Base-by-base conservation (phyloP, 2,113 vertebrate species). In the Pelvicachromis taeniatus region DNA sequence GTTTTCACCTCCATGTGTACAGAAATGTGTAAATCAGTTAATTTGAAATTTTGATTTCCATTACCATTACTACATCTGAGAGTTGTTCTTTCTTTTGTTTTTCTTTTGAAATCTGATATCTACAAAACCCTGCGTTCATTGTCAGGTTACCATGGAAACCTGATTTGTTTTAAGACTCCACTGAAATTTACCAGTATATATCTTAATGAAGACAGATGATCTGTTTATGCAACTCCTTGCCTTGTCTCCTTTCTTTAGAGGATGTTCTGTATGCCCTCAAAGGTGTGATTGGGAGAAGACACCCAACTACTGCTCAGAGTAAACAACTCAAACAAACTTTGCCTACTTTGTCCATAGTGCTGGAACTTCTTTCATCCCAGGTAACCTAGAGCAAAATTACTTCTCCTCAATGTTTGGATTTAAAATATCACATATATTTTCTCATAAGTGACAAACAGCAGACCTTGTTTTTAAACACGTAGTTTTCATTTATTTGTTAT, bases 341-440 rank as follows among this genome's bases (percentile, higher is more conserved):
- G 59, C 94, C 91, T 14, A 86, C 87, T n/a, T 9, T 93, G 50
- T 86, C 83, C 48, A 75, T 91, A 6, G 84, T 95, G 55, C 83
- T 93, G 56, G 91, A 92, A n/a, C 91, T 94, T 84, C 55, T 94
- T 54, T 92, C 91, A 80, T 94, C 92, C 75, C 92, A 93, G 93
- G 92, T 94, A 88, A 58, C 19, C 7, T 53, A 5, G 58, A 59
- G 17, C 16, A 42, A 52, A 61, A 35, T 17, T 3, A 63, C 17
- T 31, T 50, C 65, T 83, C 21, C 42, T 55, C 5, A n/a, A 21
- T 59, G 29, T 56, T 78, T 54, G 12, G 31, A 23, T 77, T 55
- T 73, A 63, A 53, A 77, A 12, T 40, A 21, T 17, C 2, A 13
- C 14, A 13, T 29, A 14, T 3, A 78, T 80, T 21, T 50, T 48